Evolutionary conservation across 2,797 vertebrate species (phyloP).

Genomic region (Vipera ursinii): DNA sequence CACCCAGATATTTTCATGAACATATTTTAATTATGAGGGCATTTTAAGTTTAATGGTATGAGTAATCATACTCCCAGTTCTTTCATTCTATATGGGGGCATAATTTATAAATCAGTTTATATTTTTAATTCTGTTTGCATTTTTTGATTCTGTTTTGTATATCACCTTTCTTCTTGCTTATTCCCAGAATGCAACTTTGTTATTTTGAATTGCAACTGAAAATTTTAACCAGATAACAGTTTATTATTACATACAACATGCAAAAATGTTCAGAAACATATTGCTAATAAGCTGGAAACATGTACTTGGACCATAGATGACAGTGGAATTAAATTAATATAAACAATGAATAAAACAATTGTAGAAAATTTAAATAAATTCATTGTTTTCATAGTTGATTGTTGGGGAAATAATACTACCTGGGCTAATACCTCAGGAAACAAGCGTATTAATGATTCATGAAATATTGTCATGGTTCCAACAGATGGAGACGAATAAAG

Average conservation of each 20-base stretch:
- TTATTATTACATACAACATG: neutral
- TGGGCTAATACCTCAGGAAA: no score
- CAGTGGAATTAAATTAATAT: neutral
- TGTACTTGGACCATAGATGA: neutral
- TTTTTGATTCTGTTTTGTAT: neutral
- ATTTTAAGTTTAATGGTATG: neutral
- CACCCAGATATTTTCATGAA: neutral
- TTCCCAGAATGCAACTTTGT: neutral
- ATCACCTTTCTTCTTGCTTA: neutral
- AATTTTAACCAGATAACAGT: neutral
- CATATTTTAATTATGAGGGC: constrained; percentile 1
- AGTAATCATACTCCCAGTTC: neutral
- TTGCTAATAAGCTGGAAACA: neutral
- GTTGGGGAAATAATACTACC: no score
- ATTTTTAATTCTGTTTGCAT: no score
- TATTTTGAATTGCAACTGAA: neutral
- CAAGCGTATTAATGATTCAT: no score
- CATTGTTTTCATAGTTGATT: no score
- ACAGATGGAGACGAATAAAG: no score
- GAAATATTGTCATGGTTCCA: no score
- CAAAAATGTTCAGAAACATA: neutral
- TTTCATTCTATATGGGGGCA: neutral
- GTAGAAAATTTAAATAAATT: no score
- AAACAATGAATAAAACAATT: neutral
- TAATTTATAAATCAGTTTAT: neutral